A percentile compares a stretch with the other conserved stretches of the same genome.
These are phyloP conservation scores for Drosophila obscura DNA, from an alignment of 1,140 invertebrate genomes.

Conservation along the genomic window DNA sequence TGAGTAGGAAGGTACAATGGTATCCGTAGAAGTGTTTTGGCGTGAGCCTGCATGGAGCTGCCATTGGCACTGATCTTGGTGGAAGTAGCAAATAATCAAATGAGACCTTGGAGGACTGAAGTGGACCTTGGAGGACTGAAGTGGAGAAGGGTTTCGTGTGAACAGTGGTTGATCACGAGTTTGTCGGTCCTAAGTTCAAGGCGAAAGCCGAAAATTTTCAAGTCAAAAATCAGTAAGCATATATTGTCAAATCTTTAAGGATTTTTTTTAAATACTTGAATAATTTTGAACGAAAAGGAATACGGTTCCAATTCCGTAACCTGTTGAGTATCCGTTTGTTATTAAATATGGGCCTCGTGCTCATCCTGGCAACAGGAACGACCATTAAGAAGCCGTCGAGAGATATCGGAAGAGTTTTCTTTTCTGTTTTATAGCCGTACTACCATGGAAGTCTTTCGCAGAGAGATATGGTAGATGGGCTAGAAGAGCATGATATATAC, in stretches of 20 bases:
- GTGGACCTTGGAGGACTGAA: too few relatives aligned
- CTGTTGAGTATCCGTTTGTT: slow-evolving; percentile 84
- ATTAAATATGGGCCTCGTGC: slow-evolving; percentile 48
- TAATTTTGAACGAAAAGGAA: slow-evolving; percentile 86
- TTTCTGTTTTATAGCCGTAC: slow-evolving; percentile 53
- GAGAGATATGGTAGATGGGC: slow-evolving; percentile 24
- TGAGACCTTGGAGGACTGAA: too few relatives aligned
- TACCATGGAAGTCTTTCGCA: slow-evolving; percentile 50
- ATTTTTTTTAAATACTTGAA: slow-evolving; percentile 24
- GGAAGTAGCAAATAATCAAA: too few relatives aligned
- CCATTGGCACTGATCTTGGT: too few relatives aligned
- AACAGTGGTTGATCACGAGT: slow-evolving; percentile 95
- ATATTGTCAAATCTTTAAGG: too few relatives aligned
- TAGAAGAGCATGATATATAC: slow-evolving; percentile 49
- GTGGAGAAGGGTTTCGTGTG: slow-evolving; percentile 94
- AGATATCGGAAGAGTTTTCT: slow-evolving; percentile 65
- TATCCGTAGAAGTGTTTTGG: too few relatives aligned
- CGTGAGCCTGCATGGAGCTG: too few relatives aligned
- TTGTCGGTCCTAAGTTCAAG: slow-evolving; percentile 93
- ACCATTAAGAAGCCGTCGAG: slow-evolving; percentile 57
- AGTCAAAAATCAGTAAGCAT: neutral
- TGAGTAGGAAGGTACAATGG: too few relatives aligned
- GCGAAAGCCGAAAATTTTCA: slow-evolving; percentile 84
- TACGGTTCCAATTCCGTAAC: slow-evolving; percentile 90
- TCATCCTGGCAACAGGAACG: slow-evolving; percentile 53